phyloP scores from a whole-genome alignment of 2,797 vertebrate genomes.

The Sebastes miniatus region DNA sequence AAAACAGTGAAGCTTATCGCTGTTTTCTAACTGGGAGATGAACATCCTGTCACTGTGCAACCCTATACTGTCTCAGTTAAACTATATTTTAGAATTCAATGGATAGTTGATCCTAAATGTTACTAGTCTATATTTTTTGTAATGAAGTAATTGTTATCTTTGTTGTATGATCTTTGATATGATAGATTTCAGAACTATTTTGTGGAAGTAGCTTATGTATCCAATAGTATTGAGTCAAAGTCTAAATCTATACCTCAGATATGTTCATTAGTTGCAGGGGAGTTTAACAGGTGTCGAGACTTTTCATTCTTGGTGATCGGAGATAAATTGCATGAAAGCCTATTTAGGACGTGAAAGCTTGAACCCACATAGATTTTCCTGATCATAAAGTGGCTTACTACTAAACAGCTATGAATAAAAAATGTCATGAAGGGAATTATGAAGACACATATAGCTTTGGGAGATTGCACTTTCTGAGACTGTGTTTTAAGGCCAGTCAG shows the following conservation, averaged over 20 bases:
- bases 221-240: constrained; percentile 50
- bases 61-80: constrained; percentile 72
- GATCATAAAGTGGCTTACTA: not conserved
- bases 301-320: constrained; percentile 8
- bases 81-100: constrained; percentile 74
- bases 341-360: constrained; percentile 12
- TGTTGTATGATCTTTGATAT: constrained; percentile 80
- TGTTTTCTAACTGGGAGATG: constrained; percentile 65
- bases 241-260: constrained; percentile 77
- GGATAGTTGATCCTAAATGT: constrained; percentile 76
- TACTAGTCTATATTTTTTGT: constrained; percentile 82
- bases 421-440: constrained; percentile 4
- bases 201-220: constrained; percentile 75
- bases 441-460: constrained; percentile 22
- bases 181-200: constrained; percentile 76
- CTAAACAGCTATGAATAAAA: not conserved
- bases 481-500: constrained; percentile 29
- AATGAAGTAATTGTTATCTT: constrained; percentile 73
- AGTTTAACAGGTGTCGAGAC: constrained; percentile 9
- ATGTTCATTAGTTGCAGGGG: constrained; percentile 49
- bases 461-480: constrained; percentile 14
- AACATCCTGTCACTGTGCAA: constrained; percentile 82
- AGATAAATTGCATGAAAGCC: constrained; percentile 26
- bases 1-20: constrained; percentile 13
- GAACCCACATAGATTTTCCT: constrained; percentile 7